These are phyloP conservation scores for Venusia cambrica DNA, from an alignment of 2,888 invertebrate species.

Conservation along the genomic window DNA sequence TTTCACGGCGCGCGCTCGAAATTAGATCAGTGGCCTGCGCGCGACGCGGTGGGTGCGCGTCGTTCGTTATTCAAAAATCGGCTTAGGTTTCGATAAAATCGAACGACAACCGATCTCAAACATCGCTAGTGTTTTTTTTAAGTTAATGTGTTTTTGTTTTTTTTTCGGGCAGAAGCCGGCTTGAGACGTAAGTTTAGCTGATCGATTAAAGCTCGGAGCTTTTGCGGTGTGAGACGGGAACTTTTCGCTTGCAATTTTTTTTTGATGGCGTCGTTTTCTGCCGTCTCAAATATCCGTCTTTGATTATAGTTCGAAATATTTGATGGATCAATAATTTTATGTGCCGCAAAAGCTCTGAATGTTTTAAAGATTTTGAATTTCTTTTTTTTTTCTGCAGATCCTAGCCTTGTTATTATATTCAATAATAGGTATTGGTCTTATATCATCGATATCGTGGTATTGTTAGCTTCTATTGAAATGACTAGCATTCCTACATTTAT, in stretches of 20 bases:
- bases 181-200: constrained; percentile 52
- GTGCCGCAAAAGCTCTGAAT: constrained; percentile 13
- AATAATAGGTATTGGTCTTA: too few relatives aligned
- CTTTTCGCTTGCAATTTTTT: constrained; percentile 41
- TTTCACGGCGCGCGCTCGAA: constrained; percentile 70
- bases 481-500: constrained; percentile 15
- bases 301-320: constrained; percentile 25
- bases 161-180: constrained; percentile 39
- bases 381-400: background rate
- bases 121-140: constrained; percentile 31
- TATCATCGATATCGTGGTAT: constrained; percentile 6
- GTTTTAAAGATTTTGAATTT: background rate
- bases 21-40: constrained; percentile 73
- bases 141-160: constrained; percentile 34
- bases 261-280: constrained; percentile 39
- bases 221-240: constrained; percentile 43
- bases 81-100: constrained; percentile 26
- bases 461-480: constrained; percentile 13
- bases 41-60: constrained; percentile 46
- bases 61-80: constrained; percentile 26
- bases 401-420: too few relatives aligned
- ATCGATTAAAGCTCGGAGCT: constrained; percentile 55
- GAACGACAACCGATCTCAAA: constrained; percentile 17
- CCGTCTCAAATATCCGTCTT: constrained; percentile 33
- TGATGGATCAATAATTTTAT: constrained; percentile 30